A percentile compares a stretch with the other conserved stretches of the same genome.
Conservation (phyloP, 2,113 vertebrate species). For the Onychorhynchus coronatus region DNA sequence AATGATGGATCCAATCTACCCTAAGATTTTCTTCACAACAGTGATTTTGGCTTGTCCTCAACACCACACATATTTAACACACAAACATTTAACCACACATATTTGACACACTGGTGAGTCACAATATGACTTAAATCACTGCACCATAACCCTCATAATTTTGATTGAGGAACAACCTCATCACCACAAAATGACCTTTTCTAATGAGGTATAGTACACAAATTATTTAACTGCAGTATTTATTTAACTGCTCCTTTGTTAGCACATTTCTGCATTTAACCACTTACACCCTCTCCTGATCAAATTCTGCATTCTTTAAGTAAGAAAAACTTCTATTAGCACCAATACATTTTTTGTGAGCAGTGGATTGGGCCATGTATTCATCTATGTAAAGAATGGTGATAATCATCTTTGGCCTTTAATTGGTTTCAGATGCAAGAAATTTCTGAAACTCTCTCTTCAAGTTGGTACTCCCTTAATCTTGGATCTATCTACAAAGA, state of each 20-base stretch:
- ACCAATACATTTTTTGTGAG: background rate
- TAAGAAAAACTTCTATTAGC: background rate
- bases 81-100: background rate
- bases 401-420: background rate
- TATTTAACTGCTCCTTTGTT: background rate
- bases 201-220: background rate
- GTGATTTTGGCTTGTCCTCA: background rate
- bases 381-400: background rate
- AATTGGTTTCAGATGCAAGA: background rate
- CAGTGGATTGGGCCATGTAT: background rate
- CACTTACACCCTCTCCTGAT: background rate
- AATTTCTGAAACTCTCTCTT: background rate
- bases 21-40: background rate
- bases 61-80: background rate
- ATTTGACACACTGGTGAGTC: background rate
- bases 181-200: background rate
- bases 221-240: background rate
- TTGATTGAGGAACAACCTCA: background rate
- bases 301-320: background rate
- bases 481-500: background rate
- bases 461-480: background rate
- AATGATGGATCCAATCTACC: background rate
- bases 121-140: background rate
- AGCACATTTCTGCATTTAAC: background rate
- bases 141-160: background rate